A percentile compares a stretch with the other conserved stretches of the same genome.
phyloP scores from a whole-genome alignment of 92 coral and sea anemone species.

The Epizoanthus stellaris region DNA sequence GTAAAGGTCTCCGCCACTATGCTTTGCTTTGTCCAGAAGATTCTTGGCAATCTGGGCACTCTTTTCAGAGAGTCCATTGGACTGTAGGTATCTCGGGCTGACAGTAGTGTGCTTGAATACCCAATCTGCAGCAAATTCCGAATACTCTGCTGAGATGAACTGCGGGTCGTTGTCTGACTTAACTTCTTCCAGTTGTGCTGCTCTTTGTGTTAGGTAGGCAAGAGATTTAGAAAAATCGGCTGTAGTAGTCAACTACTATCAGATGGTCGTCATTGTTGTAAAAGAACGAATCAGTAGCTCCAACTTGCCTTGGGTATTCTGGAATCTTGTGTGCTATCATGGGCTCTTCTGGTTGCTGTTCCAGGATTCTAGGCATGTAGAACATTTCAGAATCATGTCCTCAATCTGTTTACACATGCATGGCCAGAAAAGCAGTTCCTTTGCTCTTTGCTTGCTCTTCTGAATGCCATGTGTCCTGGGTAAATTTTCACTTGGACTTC shows the following conservation, averaged over 20 bases:
- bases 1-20: constrained; percentile 27
- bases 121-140: constrained; percentile 37
- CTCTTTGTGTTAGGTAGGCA: background rate
- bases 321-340: constrained; percentile 42
- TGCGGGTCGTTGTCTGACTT: constrained; percentile 36
- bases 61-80: constrained; percentile 43
- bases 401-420: constrained; percentile 46
- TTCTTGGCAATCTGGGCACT: constrained; percentile 41
- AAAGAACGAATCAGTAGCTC: constrained; percentile 11
- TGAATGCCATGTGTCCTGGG: constrained; percentile 49
- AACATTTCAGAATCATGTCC: constrained; percentile 24
- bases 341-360: constrained; percentile 24
- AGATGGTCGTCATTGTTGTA: constrained; percentile 23
- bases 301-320: constrained; percentile 42
- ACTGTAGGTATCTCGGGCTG: constrained; percentile 39
- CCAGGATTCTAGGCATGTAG: constrained; percentile 23
- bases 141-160: constrained; percentile 2
- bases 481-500: constrained; percentile 35
- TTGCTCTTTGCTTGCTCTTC: constrained; percentile 41
- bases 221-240: constrained; percentile 10
- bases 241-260: constrained; percentile 34
- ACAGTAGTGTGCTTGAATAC: constrained; percentile 28
- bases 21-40: constrained; percentile 32
- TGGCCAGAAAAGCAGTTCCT: constrained; percentile 42
- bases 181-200: constrained; percentile 2